Base-by-base conservation (phyloP, 2,888 invertebrate genomes). In the Tanytarsus gracilentus region DNA sequence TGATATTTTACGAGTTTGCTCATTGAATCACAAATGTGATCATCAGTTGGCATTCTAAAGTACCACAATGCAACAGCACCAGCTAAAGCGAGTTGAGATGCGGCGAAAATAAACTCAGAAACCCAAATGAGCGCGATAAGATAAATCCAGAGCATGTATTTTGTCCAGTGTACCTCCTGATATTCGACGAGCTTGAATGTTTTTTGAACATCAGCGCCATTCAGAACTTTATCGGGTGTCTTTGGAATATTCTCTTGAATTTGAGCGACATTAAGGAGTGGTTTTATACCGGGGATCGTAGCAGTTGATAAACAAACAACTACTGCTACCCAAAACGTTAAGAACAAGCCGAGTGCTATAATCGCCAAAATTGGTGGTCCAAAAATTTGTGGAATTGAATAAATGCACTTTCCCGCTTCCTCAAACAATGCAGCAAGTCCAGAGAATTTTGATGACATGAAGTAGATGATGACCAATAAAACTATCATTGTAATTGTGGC, bases 61-160 rank as follows among this genome's bases (percentile, higher is more conserved):
- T 62, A 63, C 96, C 96, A 97, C 67, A 85, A 86, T 0, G 93
- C 90, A 1, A 96, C 93, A 18, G 95, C 85, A 9, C 94, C 93
- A 16, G 95, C 89, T 63, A 96, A 85, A 2, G 94, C 88, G 83
- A 96, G 90, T 71, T 92, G 90, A 71, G 96, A 94, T 69, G 94
- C 94, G 11, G 90, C 93, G 66, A 93, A 84, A 66, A 96, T 92
- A 70, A 95, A 95, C 76, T 97, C 95, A 25, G 89, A 85, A 9
- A 87, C 85, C 96, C 96, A 97, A 64, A 97, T 81, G 21, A 96
- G 78, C 40, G 91, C 95, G 55, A 95, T 79, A 16, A 91, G 77
- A 69, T 94, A 91, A 66, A 94, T 83, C 92, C 93, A 94, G 86
- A 95, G 91, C 87, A 96, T 88, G 67, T 91, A 89, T 68, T 86